Conservation (phyloP, 2,113 vertebrate species). For the Xyliphius kryptos region DNA sequence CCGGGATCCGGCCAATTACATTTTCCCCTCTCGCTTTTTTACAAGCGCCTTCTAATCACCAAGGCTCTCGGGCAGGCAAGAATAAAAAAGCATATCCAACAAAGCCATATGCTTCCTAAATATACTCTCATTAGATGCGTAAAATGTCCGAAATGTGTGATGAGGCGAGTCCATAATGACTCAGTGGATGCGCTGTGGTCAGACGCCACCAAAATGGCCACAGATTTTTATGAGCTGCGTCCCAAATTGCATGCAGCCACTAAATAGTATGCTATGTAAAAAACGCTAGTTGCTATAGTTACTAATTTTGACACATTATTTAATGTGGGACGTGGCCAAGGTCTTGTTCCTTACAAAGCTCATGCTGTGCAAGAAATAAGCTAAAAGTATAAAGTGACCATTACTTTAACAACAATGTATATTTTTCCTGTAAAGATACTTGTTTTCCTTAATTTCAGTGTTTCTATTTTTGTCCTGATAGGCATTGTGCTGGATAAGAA, state of each 20-base stretch:
- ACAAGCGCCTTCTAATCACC: constrained; percentile 45
- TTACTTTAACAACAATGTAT: too few relatives aligned
- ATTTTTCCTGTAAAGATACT: too few relatives aligned
- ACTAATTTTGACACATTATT: too few relatives aligned
- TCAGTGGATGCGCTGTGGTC: background rate
- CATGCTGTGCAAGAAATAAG: too few relatives aligned
- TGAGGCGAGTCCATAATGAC: background rate
- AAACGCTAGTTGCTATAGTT: too few relatives aligned
- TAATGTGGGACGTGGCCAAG: too few relatives aligned
- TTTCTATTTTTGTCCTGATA: too few relatives aligned
- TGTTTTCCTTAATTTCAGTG: too few relatives aligned
- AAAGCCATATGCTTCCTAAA: constrained; percentile 1
- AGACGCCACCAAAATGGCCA: background rate
- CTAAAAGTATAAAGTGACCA: too few relatives aligned
- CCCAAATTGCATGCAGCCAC: constrained; percentile 5
- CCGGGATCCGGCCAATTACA: constrained; percentile 55
- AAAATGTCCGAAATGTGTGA: too few relatives aligned
- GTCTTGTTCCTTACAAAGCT: too few relatives aligned
- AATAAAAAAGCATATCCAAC: constrained; percentile 12
- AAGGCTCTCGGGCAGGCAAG: constrained; percentile 56
- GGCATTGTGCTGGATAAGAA: too few relatives aligned
- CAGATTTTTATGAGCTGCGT: background rate
- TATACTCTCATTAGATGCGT: constrained; percentile 3
- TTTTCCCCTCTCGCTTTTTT: constrained; percentile 47
- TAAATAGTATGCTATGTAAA: constrained; percentile 8